Evolutionary conservation across 2,797 vertebrate genomes (phyloP), one percentile per base, ranked within the genome.

Genomic region (Mallotus villosus): DNA sequence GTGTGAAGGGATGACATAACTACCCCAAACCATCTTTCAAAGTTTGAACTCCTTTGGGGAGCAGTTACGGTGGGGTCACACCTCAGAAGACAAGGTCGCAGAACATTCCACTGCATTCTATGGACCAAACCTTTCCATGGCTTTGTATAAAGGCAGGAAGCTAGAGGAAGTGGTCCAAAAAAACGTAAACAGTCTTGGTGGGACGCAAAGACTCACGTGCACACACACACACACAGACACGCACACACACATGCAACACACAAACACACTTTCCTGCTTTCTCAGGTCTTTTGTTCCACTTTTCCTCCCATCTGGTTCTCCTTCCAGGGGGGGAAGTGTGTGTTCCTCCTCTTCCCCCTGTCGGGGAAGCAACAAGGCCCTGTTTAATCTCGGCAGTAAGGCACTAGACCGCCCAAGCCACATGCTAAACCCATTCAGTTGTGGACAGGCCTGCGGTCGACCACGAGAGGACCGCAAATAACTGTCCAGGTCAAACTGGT

Each of bases 381-480:
- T 24, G 71, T 82, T 88, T 88, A 78, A 84, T 89, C 89, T 76
- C 82, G 76, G 75, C 78, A 16, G 25, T 7, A 78, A 81, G 80
- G 82, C 82, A 76, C 77, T 69, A 87, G 81, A 84, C 80, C 27
- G 9, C 84, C 70, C 79, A 80, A 89, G 87, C 88, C 86, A 79
- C 84, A 91, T 89, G 88, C 81, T 86, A 82, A 88, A 87, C 81
- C 85, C 84, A 90, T 90, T 88, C 87, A 77, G 67, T 55, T 72
- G 78, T 83, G 75, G 78, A 85, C 80, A 81, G 21, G 9, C 78
- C 72, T 70, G 85, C 51, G 87, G 85, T 86, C 81, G 76, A 79
- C 86, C 82, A 22, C 86, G 83, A 70, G 37, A 79, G 77, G 82
- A 82, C 83, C 73, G 63, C 83, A 81, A 78, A 74, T 79, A 84